phyloP scores from a whole-genome alignment of 2,113 vertebrate genomes.

The Oryzias javanicus region DNA sequence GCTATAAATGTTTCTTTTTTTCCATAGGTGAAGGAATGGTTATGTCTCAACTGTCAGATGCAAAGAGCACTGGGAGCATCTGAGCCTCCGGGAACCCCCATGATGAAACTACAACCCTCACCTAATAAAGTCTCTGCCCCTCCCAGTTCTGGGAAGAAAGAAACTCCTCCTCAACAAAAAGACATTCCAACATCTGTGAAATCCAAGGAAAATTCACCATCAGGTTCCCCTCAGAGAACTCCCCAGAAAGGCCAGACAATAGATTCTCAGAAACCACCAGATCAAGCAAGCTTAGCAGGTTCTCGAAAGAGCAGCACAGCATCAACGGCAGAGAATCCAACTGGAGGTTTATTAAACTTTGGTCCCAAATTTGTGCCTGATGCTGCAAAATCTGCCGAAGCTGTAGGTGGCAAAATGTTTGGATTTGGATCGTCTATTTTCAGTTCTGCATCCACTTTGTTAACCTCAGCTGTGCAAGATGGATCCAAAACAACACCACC shows the following conservation, averaged over 20 bases:
- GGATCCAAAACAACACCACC: constrained; percentile 63
- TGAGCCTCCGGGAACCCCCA: constrained; percentile 72
- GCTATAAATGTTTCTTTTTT: constrained; percentile 11
- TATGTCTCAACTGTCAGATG: constrained; percentile 96
- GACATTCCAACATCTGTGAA: constrained; percentile 41
- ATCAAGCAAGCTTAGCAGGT: constrained; percentile 51
- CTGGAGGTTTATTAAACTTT: constrained; percentile 74
- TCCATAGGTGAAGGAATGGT: constrained; percentile 87
- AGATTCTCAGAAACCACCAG: constrained; percentile 55
- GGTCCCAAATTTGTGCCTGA: constrained; percentile 55
- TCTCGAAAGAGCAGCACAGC: constrained; percentile 72
- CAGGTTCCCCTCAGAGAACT: constrained; percentile 53
- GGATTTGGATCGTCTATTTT: constrained; percentile 70
- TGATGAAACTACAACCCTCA: constrained; percentile 69
- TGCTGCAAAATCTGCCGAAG: constrained; percentile 54
- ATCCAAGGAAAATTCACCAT: constrained; percentile 35
- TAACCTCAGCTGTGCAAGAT: constrained; percentile 67
- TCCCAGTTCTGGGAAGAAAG: constrained; percentile 35
- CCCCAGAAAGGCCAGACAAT: constrained; percentile 17
- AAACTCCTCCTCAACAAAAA: constrained; percentile 55
- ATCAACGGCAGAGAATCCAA: constrained; percentile 57
- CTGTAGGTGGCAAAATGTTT: constrained; percentile 76
- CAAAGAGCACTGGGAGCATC: constrained; percentile 83
- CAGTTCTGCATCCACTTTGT: constrained; percentile 73
- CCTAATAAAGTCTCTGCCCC: constrained; percentile 60